Conservation (phyloP, 2,888 invertebrate species). For the Elgonia sp. region DNA sequence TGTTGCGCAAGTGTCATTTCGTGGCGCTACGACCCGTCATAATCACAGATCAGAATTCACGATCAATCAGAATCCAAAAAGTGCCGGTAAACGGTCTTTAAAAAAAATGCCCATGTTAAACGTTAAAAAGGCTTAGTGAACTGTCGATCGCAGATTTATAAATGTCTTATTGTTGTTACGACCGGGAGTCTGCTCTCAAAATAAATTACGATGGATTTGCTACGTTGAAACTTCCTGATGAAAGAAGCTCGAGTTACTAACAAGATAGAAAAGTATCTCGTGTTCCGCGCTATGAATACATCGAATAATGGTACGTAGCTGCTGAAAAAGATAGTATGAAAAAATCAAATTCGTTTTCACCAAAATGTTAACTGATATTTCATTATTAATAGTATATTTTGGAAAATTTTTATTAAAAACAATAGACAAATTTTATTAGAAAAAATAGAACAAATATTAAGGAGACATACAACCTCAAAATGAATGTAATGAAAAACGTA, state of each 20-base stretch:
- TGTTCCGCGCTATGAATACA: conserved; percentile 56
- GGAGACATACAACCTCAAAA: too few species aligned
- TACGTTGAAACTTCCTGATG: conserved; percentile 56
- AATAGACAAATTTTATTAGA: too few species aligned
- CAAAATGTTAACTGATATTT: conserved; percentile 21
- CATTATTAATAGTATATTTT: conserved; percentile 6
- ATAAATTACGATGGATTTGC: conserved; percentile 59
- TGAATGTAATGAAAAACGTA: too few species aligned
- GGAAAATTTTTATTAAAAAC: too few species aligned
- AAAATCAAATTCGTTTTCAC: conserved; percentile 29
- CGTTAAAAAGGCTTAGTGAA: not conserved
- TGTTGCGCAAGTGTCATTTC: conserved; percentile 45
- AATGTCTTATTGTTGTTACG: conserved; percentile 58
- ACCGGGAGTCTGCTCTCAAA: conserved; percentile 25
- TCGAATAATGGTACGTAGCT: conserved; percentile 45
- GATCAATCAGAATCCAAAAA: conserved; percentile 47
- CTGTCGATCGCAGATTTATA: conserved; percentile 57
- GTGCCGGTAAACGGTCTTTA: not conserved
- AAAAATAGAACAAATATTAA: too few species aligned
- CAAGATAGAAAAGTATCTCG: conserved; percentile 65
- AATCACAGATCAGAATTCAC: conserved; percentile 52
- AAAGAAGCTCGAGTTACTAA: conserved; percentile 68
- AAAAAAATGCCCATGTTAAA: conserved; percentile 8
- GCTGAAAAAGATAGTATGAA: conserved; percentile 27
- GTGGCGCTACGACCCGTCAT: conserved; percentile 16